Evolutionary conservation across 2,113 vertebrate genomes (phyloP).

Genomic region (Promerops cafer): DNA sequence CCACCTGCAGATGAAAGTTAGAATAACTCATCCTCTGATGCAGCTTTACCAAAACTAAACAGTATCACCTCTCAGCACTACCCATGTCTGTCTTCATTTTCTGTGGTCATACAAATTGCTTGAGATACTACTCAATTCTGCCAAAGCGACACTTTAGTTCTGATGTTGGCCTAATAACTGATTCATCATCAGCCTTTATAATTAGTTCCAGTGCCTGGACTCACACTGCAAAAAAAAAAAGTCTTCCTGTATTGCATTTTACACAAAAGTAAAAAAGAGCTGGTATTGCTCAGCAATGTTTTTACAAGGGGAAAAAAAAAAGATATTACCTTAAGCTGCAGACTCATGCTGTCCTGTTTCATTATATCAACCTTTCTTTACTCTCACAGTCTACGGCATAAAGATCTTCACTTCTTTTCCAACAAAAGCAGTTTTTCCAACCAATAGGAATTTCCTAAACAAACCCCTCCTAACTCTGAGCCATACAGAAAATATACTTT

Average conservation of each 20-base stretch:
- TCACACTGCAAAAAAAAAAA: neutral
- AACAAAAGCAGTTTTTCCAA: neutral
- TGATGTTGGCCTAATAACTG: neutral
- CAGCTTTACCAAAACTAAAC: neutral
- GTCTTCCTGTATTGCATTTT: neutral
- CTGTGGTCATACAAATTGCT: neutral
- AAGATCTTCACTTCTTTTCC: neutral
- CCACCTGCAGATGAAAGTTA: conserved; percentile 36
- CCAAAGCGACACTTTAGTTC: neutral
- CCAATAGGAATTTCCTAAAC: neutral
- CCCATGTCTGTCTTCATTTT: neutral
- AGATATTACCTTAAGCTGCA: neutral
- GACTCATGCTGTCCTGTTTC: neutral
- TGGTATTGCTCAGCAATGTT: neutral
- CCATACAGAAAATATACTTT: neutral
- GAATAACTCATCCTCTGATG: neutral
- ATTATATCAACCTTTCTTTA: neutral
- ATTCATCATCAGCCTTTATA: neutral
- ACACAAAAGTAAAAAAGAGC: neutral
- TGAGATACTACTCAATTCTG: neutral
- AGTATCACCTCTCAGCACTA: neutral
- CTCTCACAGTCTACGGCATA: neutral
- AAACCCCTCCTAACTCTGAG: neutral
- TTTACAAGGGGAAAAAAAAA: neutral
- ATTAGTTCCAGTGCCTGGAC: neutral